These are phyloP conservation scores for Eupithecia subumbrata DNA, from an alignment of 2,888 invertebrate species.

Conservation along the genomic window DNA sequence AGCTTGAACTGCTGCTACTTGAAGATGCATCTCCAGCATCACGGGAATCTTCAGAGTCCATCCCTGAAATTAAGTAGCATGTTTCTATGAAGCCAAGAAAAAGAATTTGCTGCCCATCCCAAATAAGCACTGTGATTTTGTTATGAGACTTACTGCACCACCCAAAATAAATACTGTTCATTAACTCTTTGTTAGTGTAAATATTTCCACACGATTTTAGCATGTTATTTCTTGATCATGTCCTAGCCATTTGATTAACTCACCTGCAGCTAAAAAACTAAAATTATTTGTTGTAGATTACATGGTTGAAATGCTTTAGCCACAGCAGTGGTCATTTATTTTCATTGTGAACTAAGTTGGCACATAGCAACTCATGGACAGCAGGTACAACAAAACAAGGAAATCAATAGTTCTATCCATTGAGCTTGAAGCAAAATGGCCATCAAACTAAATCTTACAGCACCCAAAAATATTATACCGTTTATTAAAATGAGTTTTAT, in stretches of 20 bases:
- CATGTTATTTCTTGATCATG: conserved; percentile 26
- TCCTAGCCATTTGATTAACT: conserved; percentile 18
- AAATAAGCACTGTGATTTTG: conserved; percentile 55
- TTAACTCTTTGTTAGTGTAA: conserved; percentile 54
- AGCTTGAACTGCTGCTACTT: conserved; percentile 79
- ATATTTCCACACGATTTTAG: conserved; percentile 48
- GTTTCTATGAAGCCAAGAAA: conserved; percentile 48
- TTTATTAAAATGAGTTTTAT: neutral
- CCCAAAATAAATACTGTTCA: conserved; percentile 35
- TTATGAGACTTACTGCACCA: conserved; percentile 54
- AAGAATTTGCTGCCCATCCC: conserved; percentile 49
- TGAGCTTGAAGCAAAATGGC: neutral
- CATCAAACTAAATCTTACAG: neutral
- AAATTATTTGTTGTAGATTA: neutral
- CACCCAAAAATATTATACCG: neutral
- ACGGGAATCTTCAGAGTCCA: conserved; percentile 86
- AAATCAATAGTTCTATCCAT: conserved; percentile 2
- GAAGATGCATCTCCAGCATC: conserved; percentile 79
- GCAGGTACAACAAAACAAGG: conserved; percentile 1
- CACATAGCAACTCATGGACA: neutral
- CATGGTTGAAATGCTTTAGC: neutral
- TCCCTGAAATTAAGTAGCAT: conserved; percentile 71
- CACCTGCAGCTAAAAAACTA: conserved; percentile 11
- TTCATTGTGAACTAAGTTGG: neutral
- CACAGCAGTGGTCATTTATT: neutral